These are phyloP conservation scores for Taurulus bubalis DNA, from an alignment of 2,113 vertebrate species.

Conservation along the genomic window DNA sequence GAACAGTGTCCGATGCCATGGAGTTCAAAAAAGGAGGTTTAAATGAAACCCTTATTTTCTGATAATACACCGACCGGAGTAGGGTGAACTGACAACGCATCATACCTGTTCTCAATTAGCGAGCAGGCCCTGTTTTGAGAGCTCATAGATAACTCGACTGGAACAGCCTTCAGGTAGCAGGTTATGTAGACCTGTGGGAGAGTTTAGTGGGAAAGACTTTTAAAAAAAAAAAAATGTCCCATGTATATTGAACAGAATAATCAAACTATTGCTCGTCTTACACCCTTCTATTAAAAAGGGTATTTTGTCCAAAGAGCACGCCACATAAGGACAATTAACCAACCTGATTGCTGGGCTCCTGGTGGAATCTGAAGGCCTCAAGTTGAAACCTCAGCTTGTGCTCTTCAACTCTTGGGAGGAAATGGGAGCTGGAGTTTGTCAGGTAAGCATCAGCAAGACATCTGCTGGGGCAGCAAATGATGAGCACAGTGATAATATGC, in stretches of 20 bases:
- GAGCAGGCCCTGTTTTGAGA: conserved; percentile 75
- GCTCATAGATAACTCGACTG: not conserved
- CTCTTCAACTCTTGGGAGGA: conserved; percentile 64
- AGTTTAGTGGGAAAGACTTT: not conserved
- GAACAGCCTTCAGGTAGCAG: conserved; percentile 71
- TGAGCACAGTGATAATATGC: not conserved
- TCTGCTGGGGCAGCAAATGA: conserved; percentile 35
- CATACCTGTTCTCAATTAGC: conserved; percentile 66
- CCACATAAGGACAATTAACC: not conserved
- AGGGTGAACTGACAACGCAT: not conserved
- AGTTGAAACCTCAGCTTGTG: conserved; percentile 69
- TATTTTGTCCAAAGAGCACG: not conserved
- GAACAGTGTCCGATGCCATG: not conserved
- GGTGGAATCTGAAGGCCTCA: conserved; percentile 77
- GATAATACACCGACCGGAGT: not conserved
- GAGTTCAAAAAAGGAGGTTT: not conserved
- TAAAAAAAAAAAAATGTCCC: not conserved
- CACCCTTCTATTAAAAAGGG: not conserved
- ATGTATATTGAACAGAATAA: not conserved
- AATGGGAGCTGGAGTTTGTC: conserved; percentile 71
- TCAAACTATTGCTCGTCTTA: not conserved
- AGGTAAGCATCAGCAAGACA: conserved; percentile 74
- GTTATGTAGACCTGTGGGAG: conserved; percentile 71
- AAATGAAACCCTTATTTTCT: not conserved
- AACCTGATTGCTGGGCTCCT: conserved; percentile 57